Evolutionary conservation across 2,888 invertebrate genomes (phyloP).

Genomic region (Notocelia uddmanniana): DNA sequence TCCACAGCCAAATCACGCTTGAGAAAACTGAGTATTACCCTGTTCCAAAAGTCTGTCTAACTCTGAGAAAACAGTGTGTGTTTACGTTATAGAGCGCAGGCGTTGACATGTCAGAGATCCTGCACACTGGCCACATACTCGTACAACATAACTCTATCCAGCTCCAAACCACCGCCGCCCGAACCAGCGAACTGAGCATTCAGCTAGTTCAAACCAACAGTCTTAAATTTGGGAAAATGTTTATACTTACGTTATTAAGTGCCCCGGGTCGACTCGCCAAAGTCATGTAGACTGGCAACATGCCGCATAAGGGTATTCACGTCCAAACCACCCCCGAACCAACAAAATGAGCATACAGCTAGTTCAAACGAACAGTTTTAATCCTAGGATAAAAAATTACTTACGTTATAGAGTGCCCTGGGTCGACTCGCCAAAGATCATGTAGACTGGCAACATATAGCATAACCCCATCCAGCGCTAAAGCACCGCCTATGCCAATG

Average conservation of each 20-base stretch:
- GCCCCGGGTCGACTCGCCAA: too few relatives aligned
- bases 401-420: neutral
- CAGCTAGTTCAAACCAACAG: slow-evolving; percentile 67
- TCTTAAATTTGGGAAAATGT: neutral
- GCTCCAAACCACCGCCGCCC: slow-evolving; percentile 70
- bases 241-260: too few relatives aligned
- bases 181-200: neutral
- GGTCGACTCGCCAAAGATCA: slow-evolving; percentile 1
- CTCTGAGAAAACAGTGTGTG: neutral
- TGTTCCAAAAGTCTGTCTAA: neutral
- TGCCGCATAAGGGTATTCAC: too few relatives aligned
- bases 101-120: neutral
- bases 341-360: too few relatives aligned
- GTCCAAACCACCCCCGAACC: too few relatives aligned
- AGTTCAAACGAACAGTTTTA: too few relatives aligned
- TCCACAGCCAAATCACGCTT: slow-evolving; percentile 76
- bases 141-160: slow-evolving; percentile 89
- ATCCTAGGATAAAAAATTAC: too few relatives aligned
- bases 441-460: slow-evolving; percentile 65
- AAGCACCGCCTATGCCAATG: slow-evolving; percentile 58
- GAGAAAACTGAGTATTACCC: neutral
- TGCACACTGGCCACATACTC: slow-evolving; percentile 62
- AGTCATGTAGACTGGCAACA: too few relatives aligned
- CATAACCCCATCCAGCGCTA: slow-evolving; percentile 89
- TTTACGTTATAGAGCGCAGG: neutral